phyloP scores from a whole-genome alignment of 2,797 vertebrate genomes.

The Gobio occitaniae region DNA sequence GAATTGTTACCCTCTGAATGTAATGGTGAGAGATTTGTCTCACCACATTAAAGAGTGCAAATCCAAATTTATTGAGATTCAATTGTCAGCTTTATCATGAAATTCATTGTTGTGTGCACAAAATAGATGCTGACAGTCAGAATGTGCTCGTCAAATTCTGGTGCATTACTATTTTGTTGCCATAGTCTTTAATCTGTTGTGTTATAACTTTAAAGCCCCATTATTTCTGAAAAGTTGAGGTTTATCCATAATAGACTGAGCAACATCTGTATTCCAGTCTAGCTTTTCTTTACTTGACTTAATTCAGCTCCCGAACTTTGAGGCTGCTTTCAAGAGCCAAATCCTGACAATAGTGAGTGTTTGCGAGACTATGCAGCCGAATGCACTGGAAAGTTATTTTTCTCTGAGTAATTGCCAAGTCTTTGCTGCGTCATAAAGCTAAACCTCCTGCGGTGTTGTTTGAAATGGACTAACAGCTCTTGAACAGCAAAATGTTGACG shows the following conservation, averaged over 20 bases:
- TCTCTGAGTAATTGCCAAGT: slow-evolving; percentile 12
- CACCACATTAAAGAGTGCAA: background rate
- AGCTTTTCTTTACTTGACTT: slow-evolving; percentile 25
- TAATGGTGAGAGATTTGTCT: too few species aligned
- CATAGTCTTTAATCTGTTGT: background rate
- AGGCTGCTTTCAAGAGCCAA: slow-evolving; percentile 24
- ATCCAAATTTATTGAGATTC: too few species aligned
- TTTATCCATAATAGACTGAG: background rate
- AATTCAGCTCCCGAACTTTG: slow-evolving; percentile 34
- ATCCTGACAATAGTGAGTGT: slow-evolving; percentile 5
- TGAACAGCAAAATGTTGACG: background rate
- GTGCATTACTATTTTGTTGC: background rate
- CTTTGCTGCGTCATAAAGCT: background rate
- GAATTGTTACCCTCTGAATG: background rate
- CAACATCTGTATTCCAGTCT: slow-evolving; percentile 37
- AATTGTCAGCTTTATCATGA: too few species aligned
- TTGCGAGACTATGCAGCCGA: background rate
- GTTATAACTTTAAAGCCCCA: background rate
- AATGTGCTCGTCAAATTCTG: background rate
- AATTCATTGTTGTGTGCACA: too few species aligned
- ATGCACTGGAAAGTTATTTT: background rate
- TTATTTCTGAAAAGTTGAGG: background rate
- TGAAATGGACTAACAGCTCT: background rate
- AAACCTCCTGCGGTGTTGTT: slow-evolving; percentile 11
- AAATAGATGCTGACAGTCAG: too few species aligned